Percentiles rank a stretch among this genome's conserved stretches.
phyloP scores from a whole-genome alignment of 2,113 vertebrate genomes.

The Sander lucioperca region DNA sequence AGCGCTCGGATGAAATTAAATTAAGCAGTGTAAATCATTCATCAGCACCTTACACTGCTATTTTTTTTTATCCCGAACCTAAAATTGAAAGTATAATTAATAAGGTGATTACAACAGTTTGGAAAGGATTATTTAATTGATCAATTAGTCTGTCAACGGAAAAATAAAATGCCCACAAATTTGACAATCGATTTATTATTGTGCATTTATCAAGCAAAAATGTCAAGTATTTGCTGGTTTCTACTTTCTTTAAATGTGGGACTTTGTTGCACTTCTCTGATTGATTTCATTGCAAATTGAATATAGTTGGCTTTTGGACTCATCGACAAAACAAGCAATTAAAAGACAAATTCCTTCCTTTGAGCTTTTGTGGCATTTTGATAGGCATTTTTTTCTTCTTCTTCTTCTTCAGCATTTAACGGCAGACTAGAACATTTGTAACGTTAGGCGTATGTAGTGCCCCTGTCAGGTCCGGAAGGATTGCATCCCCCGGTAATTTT shows the following conservation, averaged over 20 bases:
- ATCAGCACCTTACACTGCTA: neutral
- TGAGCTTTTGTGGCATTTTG: neutral
- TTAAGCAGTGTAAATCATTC: constrained; percentile 4
- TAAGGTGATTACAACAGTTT: neutral
- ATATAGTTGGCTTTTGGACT: neutral
- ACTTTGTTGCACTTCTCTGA: neutral
- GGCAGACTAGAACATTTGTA: no score
- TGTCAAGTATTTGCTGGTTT: neutral
- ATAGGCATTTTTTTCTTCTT: neutral
- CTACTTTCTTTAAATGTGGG: neutral
- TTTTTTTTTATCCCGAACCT: neutral
- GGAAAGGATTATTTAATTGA: neutral
- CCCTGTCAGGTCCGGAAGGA: no score
- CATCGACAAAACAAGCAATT: neutral
- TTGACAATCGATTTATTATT: neutral
- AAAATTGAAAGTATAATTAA: neutral
- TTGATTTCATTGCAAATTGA: neutral
- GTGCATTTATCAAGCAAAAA: neutral
- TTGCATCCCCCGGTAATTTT: no score
- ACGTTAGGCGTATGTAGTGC: no score
- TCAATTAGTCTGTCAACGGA: neutral
- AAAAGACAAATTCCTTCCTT: neutral
- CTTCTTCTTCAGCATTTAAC: no score
- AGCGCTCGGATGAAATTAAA: neutral
- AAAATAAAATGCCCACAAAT: neutral